Conservation (phyloP, 1,140 invertebrate species). For the Parasteatoda tepidariorum region DNA sequence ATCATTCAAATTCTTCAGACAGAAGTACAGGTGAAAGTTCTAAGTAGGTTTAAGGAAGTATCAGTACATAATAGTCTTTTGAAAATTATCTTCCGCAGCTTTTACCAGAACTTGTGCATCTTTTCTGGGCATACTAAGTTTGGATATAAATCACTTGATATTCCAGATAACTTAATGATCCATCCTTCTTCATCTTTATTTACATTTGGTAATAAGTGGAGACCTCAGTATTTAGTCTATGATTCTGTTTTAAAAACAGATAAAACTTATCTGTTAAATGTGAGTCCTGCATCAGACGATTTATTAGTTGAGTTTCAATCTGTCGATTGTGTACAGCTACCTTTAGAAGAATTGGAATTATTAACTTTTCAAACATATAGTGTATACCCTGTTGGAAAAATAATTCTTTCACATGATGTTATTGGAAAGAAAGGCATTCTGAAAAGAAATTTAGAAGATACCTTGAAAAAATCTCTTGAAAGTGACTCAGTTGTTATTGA, state of each 20-base stretch:
- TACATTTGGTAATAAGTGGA: conserved; percentile 70
- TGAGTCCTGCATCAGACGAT: conserved; percentile 19
- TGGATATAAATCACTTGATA: conserved; percentile 84
- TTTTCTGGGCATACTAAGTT: conserved; percentile 80
- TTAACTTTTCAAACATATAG: not conserved
- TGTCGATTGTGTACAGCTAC: not conserved
- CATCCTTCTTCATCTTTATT: conserved; percentile 93
- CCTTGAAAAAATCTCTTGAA: conserved; percentile 15
- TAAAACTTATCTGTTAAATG: conserved; percentile 44
- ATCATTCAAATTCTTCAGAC: conserved; percentile 84
- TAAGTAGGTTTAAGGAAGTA: conserved; percentile 79
- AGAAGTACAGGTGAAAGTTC: conserved; percentile 77
- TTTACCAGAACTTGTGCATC: conserved; percentile 92
- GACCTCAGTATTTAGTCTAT: conserved; percentile 50
- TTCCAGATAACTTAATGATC: conserved; percentile 82
- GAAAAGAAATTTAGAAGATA: conserved; percentile 29
- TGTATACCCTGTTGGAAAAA: conserved; percentile 34
- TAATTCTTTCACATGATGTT: conserved; percentile 15
- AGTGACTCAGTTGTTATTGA: conserved; percentile 20
- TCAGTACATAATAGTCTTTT: conserved; percentile 78
- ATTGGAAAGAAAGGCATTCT: conserved; percentile 24
- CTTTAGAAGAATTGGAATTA: conserved; percentile 6
- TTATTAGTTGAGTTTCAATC: not conserved
- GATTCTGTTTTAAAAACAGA: conserved; percentile 38
- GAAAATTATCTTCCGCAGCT: conserved; percentile 85